Percentiles rank a stretch among this genome's conserved stretches.
phyloP scores from a whole-genome alignment of 2,888 invertebrate genomes.

The Cheilosia grossa region DNA sequence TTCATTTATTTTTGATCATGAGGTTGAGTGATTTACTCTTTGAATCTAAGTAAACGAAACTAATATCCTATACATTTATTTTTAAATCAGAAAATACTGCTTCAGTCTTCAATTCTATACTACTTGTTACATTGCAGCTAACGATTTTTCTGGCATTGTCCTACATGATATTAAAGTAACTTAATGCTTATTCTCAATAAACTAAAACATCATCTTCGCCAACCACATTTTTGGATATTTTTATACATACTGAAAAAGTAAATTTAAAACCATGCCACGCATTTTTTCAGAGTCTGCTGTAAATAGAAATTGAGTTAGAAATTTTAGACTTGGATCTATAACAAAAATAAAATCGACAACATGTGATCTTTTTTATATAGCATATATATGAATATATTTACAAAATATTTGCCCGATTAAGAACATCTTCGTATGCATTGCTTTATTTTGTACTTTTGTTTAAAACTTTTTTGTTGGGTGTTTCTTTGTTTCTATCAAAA shows the following conservation, averaged over 20 bases:
- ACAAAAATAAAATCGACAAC: slow-evolving; percentile 60
- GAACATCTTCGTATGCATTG: slow-evolving; percentile 42
- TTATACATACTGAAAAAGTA: background rate
- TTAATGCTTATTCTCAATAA: background rate
- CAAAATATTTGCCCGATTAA: slow-evolving; percentile 65
- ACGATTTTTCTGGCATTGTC: too few relatives aligned
- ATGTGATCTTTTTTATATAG: slow-evolving; percentile 70
- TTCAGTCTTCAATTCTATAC: too few relatives aligned
- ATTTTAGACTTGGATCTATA: slow-evolving; percentile 50
- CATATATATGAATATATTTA: slow-evolving; percentile 66
- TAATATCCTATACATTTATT: background rate
- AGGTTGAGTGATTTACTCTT: slow-evolving; percentile 6
- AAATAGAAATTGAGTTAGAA: slow-evolving; percentile 22
- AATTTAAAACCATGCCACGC: background rate
- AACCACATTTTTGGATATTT: background rate
- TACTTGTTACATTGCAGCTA: too few relatives aligned
- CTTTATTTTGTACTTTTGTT: slow-evolving; percentile 25
- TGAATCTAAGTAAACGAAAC: too few relatives aligned
- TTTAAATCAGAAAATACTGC: too few relatives aligned
- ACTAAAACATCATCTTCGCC: background rate
- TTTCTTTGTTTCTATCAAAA: background rate
- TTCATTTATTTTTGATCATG: background rate
- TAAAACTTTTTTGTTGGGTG: slow-evolving; percentile 20
- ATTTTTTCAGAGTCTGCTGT: slow-evolving; percentile 45
- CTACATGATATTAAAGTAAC: background rate